Evolutionary conservation across 1,140 invertebrate species (phyloP).

Genomic region (Euwallacea fornicatus): DNA sequence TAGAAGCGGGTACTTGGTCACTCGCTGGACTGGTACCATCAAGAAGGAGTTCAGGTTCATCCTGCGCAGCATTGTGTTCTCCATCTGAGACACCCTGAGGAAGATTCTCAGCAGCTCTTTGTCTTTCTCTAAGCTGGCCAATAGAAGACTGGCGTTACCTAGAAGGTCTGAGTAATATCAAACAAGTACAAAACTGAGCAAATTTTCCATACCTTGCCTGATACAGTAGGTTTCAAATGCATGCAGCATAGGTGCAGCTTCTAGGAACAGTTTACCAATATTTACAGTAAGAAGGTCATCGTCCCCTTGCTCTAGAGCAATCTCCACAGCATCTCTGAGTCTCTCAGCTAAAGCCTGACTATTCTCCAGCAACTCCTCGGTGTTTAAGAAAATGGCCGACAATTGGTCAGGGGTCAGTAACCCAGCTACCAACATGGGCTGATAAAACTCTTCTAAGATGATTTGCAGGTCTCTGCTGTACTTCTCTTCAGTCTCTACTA

Average conservation of each 20-base stretch:
- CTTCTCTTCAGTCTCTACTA: slow-evolving; percentile 94
- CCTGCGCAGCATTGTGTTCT: slow-evolving; percentile 86
- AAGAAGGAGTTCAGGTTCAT: slow-evolving; percentile 98
- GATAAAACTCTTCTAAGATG: slow-evolving; percentile 91
- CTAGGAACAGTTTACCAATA: slow-evolving; percentile 87
- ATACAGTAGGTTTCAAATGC: slow-evolving; percentile 95
- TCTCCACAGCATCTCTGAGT: slow-evolving; percentile 84
- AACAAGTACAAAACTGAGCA: background rate
- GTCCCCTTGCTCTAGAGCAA: slow-evolving; percentile 73
- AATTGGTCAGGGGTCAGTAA: slow-evolving; percentile 79
- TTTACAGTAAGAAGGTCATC: slow-evolving; percentile 86
- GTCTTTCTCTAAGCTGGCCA: slow-evolving; percentile 92
- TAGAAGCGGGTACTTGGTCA: slow-evolving; percentile 91
- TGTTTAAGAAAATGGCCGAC: slow-evolving; percentile 89
- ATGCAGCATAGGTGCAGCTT: slow-evolving; percentile 89
- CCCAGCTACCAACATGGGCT: slow-evolving; percentile 89
- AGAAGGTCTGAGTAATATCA: background rate
- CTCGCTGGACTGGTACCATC: slow-evolving; percentile 90
- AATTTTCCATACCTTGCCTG: slow-evolving; percentile 63
- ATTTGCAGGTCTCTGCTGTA: slow-evolving; percentile 91
- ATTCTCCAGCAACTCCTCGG: slow-evolving; percentile 88
- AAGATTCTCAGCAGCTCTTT: slow-evolving; percentile 94
- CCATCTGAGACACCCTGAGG: slow-evolving; percentile 93
- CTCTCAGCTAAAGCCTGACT: slow-evolving; percentile 84
- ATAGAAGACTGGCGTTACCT: slow-evolving; percentile 77